A percentile compares a stretch with the other conserved stretches of the same genome.
These are phyloP conservation scores for Sarcophaga carnaria DNA, from an alignment of 2,888 invertebrate species.

Conservation along the genomic window DNA sequence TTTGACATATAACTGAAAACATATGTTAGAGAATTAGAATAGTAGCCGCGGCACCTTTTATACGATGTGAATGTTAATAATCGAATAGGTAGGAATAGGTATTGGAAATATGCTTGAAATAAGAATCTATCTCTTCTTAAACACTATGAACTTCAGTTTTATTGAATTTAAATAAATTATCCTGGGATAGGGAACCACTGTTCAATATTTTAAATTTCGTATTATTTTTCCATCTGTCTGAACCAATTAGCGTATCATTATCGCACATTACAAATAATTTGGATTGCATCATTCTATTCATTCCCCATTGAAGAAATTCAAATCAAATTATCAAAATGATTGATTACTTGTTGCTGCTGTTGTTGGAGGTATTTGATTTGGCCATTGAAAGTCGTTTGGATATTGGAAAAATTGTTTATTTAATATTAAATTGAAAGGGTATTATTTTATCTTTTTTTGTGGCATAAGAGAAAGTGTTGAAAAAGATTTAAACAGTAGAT, in stretches of 20 bases:
- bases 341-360: conserved; percentile 62
- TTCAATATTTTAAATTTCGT: background rate
- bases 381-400: conserved; percentile 23
- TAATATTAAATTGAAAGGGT: conserved; percentile 30
- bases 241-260: conserved; percentile 25
- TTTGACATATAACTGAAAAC: too few relatives aligned
- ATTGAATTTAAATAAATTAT: too few relatives aligned
- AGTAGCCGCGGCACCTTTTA: too few relatives aligned
- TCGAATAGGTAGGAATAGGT: too few relatives aligned
- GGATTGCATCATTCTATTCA: conserved; percentile 59
- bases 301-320: conserved; percentile 28
- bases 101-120: too few relatives aligned
- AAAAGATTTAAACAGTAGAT: too few relatives aligned
- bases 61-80: too few relatives aligned
- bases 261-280: conserved; percentile 34
- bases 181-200: too few relatives aligned
- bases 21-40: too few relatives aligned
- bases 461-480: too few relatives aligned
- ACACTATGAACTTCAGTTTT: too few relatives aligned
- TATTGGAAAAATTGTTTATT: conserved; percentile 38
- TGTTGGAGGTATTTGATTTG: conserved; percentile 23
- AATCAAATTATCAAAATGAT: conserved; percentile 65
- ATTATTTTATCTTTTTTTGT: background rate
- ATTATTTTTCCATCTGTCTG: background rate
- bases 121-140: too few relatives aligned